These are phyloP conservation scores for Octonoba sinensis DNA, from an alignment of 2,888 invertebrate genomes.

Conservation along the genomic window DNA sequence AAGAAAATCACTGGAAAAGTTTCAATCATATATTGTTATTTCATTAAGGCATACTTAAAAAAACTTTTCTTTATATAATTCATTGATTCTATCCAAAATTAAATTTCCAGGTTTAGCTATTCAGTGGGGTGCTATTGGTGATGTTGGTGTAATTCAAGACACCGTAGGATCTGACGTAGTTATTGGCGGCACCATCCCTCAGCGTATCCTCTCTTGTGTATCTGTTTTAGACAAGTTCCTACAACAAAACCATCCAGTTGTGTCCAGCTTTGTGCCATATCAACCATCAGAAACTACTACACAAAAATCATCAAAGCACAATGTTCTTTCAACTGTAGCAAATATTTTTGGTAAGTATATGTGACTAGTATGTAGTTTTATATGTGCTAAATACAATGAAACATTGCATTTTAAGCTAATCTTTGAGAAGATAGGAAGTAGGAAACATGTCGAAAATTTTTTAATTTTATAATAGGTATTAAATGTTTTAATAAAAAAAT, in stretches of 20 bases:
- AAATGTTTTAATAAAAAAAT: too few relatives aligned
- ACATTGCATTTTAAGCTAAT: too few relatives aligned
- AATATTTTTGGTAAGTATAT: slow-evolving; percentile 82
- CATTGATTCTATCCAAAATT: too few relatives aligned
- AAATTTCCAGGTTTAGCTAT: slow-evolving; percentile 78
- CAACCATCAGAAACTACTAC: slow-evolving; percentile 77
- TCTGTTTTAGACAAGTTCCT: slow-evolving; percentile 89
- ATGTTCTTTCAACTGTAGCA: slow-evolving; percentile 78
- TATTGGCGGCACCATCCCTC: slow-evolving; percentile 95
- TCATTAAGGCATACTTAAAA: too few relatives aligned
- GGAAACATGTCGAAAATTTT: too few relatives aligned
- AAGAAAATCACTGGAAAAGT: too few relatives aligned
- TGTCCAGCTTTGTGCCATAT: slow-evolving; percentile 88
- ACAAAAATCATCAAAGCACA: slow-evolving; percentile 71
- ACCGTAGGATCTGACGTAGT: slow-evolving; percentile 88
- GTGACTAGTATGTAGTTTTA: too few relatives aligned
- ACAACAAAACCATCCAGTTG: slow-evolving; percentile 87
- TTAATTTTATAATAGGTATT: too few relatives aligned
- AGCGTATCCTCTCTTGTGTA: slow-evolving; percentile 94
- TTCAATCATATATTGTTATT: too few relatives aligned
- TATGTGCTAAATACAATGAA: too few relatives aligned
- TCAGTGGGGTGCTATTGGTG: slow-evolving; percentile 99
- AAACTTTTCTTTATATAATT: too few relatives aligned
- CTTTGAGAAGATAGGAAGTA: too few relatives aligned
- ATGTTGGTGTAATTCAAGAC: slow-evolving; percentile 92